Base-by-base conservation (phyloP, 2,888 invertebrate genomes). In the Octonoba sinensis region DNA sequence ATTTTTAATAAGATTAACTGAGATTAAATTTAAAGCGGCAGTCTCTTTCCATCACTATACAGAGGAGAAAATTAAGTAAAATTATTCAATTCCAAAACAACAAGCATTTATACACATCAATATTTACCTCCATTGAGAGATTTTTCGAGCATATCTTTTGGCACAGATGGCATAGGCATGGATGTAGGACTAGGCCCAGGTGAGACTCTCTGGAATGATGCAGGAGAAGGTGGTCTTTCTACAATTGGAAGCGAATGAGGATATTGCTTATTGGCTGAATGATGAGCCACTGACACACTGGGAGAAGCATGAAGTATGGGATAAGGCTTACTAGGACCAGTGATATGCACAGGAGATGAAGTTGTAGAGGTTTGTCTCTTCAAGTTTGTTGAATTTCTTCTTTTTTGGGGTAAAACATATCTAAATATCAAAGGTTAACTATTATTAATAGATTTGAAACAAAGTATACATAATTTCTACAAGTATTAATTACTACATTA, bases 381-480 rank as follows among this genome's bases (percentile, higher is more conserved):
- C 24, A 22, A n/a, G 24, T 69, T 59, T 16, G 56, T 46, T 0
- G 18, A 12, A 44, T 70, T 64, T 15, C 81, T 69, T 49, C 81
- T 62, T 27, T 75, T 82, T 18, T 75, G 81, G 3, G 81, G 81
- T 8, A 70, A 36, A 18, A 75, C 70, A 70, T 82, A 82, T 44
- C 81, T 82, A 27, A 44, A 62, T 15, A n/a, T 0, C 49, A 49
- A n/a, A 13, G 6, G n/a, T 36, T 27, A 27, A 27, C 6, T 36
- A 11, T 36, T 11, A 36, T 8, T 36, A 8, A 11, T 36, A 36
- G 8, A 11, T 36, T n/a, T n/a, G n/a, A n/a, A n/a, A n/a, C n/a
- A 36, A 36, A 36, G 11, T 27, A 36, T 36, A 36, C 8, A 8
- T 36, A 36, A 36, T 8, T 36, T 36, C 6, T n/a, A n/a, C n/a